Percentiles rank a stretch among this genome's conserved stretches.
Evolutionary conservation across 2,888 invertebrate genomes (phyloP).

Genomic region (Drosophila fungiperda): DNA sequence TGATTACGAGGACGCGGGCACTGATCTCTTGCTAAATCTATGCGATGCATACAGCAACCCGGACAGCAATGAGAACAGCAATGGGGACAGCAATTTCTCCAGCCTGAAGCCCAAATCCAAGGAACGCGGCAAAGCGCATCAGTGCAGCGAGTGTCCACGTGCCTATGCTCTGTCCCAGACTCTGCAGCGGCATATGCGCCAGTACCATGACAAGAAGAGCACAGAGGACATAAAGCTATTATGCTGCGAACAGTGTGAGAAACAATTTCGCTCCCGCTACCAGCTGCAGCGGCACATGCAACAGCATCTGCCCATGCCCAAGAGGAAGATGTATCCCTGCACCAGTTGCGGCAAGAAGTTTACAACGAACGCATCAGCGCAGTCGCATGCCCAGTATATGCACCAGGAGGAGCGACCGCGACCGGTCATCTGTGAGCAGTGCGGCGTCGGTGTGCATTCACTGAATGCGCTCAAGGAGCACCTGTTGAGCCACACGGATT

Average conservation of each 20-base stretch:
- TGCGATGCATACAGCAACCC: conserved; percentile 44
- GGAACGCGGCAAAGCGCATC: conserved; percentile 26
- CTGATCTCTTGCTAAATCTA: conserved; percentile 32
- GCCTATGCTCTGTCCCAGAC: conserved; percentile 45
- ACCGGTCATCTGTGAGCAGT: conserved; percentile 86
- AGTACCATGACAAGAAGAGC: conserved; percentile 41
- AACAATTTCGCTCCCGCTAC: conserved; percentile 50
- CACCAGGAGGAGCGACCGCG: conserved; percentile 83
- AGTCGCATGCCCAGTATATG: conserved; percentile 78
- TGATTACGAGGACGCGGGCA: conserved; percentile 32
- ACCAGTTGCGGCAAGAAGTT: conserved; percentile 82
- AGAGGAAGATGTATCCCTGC: conserved; percentile 66
- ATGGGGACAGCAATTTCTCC: neutral
- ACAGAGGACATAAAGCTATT: neutral
- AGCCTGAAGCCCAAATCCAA: conserved; percentile 3
- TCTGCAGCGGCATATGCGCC: conserved; percentile 58
- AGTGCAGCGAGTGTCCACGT: conserved; percentile 54
- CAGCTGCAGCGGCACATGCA: conserved; percentile 59
- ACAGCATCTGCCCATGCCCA: conserved; percentile 67
- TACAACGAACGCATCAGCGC: conserved; percentile 67
- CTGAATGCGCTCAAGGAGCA: conserved; percentile 86
- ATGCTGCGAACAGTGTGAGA: conserved; percentile 55
- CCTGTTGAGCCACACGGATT: conserved; percentile 86
- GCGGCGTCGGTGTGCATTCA: conserved; percentile 85
- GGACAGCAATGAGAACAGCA: conserved; percentile 6